These are phyloP conservation scores for Clamator glandarius DNA, from an alignment of 2,797 vertebrate genomes.

Conservation along the genomic window DNA sequence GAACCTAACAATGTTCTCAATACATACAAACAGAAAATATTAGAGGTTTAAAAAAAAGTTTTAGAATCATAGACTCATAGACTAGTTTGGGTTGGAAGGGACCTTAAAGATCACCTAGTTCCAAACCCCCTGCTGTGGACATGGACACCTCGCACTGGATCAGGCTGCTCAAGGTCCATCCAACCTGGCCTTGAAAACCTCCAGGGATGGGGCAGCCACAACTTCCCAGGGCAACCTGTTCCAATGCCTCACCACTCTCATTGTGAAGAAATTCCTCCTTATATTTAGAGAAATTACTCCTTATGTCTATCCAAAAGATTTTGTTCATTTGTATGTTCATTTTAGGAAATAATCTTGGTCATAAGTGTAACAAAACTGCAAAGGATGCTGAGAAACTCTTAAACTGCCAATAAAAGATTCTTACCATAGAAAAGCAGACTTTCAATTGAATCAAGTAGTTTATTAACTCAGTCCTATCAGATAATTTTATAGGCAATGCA, in stretches of 20 bases:
- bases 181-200: too few relatives aligned
- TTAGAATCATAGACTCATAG: too few relatives aligned
- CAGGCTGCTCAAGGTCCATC: too few relatives aligned
- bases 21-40: not conserved
- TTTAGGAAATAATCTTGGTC: not conserved
- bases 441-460: not conserved
- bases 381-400: not conserved
- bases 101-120: too few relatives aligned
- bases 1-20: not conserved
- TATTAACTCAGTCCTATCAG: not conserved
- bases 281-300: too few relatives aligned
- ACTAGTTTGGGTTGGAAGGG: too few relatives aligned
- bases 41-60: not conserved
- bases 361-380: not conserved
- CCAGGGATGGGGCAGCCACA: too few relatives aligned
- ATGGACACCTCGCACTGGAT: too few relatives aligned
- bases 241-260: too few relatives aligned
- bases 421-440: not conserved
- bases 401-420: not conserved
- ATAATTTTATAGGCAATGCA: not conserved
- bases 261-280: too few relatives aligned
- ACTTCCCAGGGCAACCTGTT: too few relatives aligned
- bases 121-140: too few relatives aligned
- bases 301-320: not conserved
- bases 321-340: not conserved